Conservation (phyloP, 2,797 vertebrate species). For the Premnoplex brunnescens region DNA sequence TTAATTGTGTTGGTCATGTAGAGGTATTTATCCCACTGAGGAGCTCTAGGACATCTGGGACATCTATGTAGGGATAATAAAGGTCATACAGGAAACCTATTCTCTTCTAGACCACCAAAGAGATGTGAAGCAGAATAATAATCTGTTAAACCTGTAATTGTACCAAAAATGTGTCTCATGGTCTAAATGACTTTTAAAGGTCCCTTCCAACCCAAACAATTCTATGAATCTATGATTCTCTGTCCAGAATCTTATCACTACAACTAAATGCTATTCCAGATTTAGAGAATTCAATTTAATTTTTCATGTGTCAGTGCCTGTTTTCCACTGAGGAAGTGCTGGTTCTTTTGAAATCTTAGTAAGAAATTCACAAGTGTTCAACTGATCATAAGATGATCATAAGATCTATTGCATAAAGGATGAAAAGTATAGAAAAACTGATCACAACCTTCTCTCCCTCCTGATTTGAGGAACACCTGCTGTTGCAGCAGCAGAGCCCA, state of each 20-base stretch:
- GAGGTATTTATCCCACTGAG: neutral
- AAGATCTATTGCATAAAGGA: neutral
- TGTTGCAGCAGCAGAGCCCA: rapidly evolving
- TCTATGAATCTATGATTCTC: neutral
- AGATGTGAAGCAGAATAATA: neutral
- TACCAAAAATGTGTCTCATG: neutral
- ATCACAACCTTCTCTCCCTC: neutral
- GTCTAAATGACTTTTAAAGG: neutral
- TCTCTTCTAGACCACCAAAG: neutral
- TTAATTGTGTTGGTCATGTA: neutral
- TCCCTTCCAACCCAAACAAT: neutral
- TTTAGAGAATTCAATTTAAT: neutral
- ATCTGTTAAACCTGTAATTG: neutral
- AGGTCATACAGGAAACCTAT: neutral
- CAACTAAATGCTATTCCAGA: neutral
- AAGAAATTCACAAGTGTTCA: neutral
- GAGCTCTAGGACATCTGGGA: neutral
- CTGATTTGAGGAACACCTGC: neutral
- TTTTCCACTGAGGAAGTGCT: neutral
- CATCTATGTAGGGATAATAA: neutral
- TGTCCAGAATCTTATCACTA: neutral
- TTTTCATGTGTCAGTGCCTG: neutral
- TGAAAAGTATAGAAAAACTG: neutral
- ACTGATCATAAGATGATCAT: neutral
- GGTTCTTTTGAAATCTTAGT: neutral